Conservation (phyloP, 2,113 vertebrate species). For the Neotoma lepida region DNA sequence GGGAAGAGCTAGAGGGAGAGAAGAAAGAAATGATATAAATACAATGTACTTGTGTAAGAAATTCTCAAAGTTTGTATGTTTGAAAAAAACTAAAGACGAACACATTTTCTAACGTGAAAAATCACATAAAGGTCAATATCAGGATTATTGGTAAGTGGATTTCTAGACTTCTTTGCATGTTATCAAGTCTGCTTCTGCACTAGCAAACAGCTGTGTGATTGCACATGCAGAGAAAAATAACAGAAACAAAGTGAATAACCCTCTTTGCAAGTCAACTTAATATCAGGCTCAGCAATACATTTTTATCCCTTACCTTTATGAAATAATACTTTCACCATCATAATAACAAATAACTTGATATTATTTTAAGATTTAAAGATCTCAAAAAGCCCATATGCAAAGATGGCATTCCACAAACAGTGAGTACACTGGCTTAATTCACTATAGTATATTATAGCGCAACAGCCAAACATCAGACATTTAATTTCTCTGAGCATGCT, state of each 20-base stretch:
- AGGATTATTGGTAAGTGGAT: background rate
- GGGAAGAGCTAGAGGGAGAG: background rate
- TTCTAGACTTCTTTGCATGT: background rate
- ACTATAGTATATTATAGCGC: background rate
- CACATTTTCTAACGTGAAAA: background rate
- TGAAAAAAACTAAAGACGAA: background rate
- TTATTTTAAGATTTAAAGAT: background rate
- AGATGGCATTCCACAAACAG: background rate
- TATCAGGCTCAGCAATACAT: background rate
- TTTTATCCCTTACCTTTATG: background rate
- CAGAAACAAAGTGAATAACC: background rate
- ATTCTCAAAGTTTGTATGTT: background rate
- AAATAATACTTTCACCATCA: background rate
- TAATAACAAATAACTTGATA: background rate
- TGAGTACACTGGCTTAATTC: background rate
- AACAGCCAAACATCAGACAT: background rate
- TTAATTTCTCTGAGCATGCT: conserved; percentile 38
- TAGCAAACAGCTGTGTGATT: background rate
- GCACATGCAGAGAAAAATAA: background rate
- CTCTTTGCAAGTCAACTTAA: background rate
- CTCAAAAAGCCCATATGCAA: background rate
- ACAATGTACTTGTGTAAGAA: background rate
- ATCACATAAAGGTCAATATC: background rate
- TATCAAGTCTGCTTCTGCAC: background rate
- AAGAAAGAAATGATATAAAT: background rate